Conservation (phyloP, 1,140 invertebrate genomes). For the Trigoniulus corallinus region DNA sequence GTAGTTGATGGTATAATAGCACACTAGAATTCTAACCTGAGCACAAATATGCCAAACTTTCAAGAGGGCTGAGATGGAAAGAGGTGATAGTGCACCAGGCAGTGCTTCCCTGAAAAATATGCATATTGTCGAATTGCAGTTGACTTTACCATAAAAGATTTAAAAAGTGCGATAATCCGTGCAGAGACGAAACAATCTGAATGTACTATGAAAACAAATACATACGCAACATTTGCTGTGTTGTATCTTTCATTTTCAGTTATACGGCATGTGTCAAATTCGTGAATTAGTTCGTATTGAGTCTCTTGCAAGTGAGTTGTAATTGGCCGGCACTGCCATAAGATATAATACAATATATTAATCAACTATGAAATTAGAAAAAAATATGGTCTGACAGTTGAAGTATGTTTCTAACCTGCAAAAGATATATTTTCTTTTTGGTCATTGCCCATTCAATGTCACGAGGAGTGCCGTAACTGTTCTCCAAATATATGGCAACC, state of each 20-base stretch:
- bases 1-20: no score
- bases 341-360: background rate
- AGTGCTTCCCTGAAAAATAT: slow-evolving; percentile 40
- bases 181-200: no score
- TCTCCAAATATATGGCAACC: background rate
- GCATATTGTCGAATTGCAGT: background rate
- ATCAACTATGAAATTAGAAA: background rate
- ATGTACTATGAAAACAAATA: no score
- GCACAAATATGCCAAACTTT: no score
- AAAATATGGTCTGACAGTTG: no score
- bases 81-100: slow-evolving; percentile 30
- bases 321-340: slow-evolving; percentile 50
- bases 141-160: no score
- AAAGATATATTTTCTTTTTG: background rate
- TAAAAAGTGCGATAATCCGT: no score
- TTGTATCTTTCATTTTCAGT: slow-evolving; percentile 26
- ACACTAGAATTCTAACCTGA: no score
- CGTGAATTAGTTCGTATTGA: slow-evolving; percentile 52
- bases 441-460: background rate
- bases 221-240: slow-evolving; percentile 30
- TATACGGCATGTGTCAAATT: slow-evolving; percentile 41
- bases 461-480: background rate
- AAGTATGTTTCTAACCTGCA: background rate
- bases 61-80: slow-evolving; percentile 17
- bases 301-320: slow-evolving; percentile 48